Evolutionary conservation across 2,888 invertebrate species (phyloP).

Genomic region (Drosophila helvetica): DNA sequence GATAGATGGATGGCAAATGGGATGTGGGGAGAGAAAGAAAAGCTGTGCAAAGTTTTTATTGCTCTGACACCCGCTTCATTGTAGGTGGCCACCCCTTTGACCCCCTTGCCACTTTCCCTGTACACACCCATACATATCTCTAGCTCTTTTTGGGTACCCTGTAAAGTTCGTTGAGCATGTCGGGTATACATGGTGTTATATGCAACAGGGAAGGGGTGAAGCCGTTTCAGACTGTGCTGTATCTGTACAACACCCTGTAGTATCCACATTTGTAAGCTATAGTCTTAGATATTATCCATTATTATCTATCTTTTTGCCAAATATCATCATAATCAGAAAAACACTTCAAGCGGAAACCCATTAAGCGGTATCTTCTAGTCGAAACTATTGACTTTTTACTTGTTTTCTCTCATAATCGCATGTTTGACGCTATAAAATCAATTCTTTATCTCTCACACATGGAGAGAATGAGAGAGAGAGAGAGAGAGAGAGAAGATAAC

Average conservation of each 20-base stretch:
- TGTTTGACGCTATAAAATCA: slow-evolving; percentile 79
- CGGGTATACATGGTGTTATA: not conserved
- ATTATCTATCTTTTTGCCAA: too few relatives aligned
- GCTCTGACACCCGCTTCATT: slow-evolving; percentile 69
- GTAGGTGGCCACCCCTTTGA: slow-evolving; percentile 71
- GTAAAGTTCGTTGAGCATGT: not conserved
- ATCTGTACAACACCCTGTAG: too few relatives aligned
- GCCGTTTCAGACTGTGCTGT: not conserved
- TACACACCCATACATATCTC: slow-evolving; percentile 2
- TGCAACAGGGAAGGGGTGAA: too few relatives aligned
- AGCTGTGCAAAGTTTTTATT: slow-evolving; percentile 76
- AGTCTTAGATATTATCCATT: too few relatives aligned
- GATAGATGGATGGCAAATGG: not conserved
- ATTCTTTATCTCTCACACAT: slow-evolving; percentile 73
- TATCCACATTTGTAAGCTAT: too few relatives aligned
- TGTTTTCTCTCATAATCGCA: slow-evolving; percentile 70
- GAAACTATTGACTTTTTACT: not conserved
- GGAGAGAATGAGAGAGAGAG: slow-evolving; percentile 3
- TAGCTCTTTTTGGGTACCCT: not conserved
- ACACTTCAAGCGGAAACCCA: too few relatives aligned
- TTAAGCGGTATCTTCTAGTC: not conserved
- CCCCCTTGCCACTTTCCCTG: slow-evolving; percentile 13
- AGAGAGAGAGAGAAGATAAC: not conserved
- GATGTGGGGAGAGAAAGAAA: slow-evolving; percentile 22
- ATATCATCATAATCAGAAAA: too few relatives aligned